A percentile compares a stretch with the other conserved stretches of the same genome.
These are phyloP conservation scores for Eupithecia vulgata DNA, from an alignment of 2,888 invertebrate species.

Conservation along the genomic window DNA sequence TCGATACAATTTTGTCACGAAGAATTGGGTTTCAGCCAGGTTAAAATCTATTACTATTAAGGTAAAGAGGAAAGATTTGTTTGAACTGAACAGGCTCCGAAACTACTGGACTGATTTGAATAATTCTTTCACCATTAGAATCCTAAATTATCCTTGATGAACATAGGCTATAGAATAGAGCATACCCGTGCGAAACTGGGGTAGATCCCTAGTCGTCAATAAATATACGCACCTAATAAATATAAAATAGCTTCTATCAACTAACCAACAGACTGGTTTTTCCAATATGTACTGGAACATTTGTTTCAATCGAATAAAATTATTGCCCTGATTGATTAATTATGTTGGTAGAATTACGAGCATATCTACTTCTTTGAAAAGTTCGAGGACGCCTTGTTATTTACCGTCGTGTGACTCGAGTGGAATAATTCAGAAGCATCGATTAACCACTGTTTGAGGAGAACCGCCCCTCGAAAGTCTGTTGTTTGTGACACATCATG, in stretches of 20 bases:
- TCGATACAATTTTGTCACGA: not conserved
- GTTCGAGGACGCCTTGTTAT: constrained; percentile 50
- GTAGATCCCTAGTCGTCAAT: too few species aligned
- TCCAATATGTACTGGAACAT: not conserved
- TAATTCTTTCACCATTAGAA: too few species aligned
- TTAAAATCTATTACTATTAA: not conserved
- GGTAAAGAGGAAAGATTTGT: too few species aligned
- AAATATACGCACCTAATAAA: not conserved
- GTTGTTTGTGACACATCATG: not conserved
- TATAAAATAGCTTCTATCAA: not conserved
- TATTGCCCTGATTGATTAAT: not conserved
- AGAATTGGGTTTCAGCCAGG: not conserved
- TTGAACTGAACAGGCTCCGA: too few species aligned
- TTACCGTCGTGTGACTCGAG: constrained; percentile 40
- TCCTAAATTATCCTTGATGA: too few species aligned
- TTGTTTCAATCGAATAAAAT: not conserved
- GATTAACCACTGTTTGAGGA: constrained; percentile 41
- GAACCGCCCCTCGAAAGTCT: not conserved
- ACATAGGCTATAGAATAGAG: too few species aligned
- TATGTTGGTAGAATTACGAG: not conserved
- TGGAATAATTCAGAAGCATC: constrained; percentile 58
- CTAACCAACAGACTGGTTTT: not conserved
- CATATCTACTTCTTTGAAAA: constrained; percentile 45
- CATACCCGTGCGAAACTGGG: too few species aligned
- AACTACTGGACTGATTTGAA: too few species aligned